Percentiles rank a stretch among this genome's conserved stretches.
phyloP scores from a whole-genome alignment of 2,888 invertebrate genomes.

The Unio pictorum region DNA sequence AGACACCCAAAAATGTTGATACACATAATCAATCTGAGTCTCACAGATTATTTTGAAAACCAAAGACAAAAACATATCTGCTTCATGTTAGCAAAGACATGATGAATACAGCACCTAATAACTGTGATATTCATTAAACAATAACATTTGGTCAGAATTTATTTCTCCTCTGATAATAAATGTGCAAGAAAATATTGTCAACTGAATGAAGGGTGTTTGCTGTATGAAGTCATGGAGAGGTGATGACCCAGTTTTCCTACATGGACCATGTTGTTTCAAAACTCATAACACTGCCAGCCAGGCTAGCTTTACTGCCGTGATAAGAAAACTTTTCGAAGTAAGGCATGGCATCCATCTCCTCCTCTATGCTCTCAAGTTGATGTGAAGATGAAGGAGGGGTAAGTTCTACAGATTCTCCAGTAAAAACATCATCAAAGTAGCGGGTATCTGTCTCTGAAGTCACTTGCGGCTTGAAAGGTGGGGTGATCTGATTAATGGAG shows the following conservation, averaged over 20 bases:
- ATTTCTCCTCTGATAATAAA: no score
- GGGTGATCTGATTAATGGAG: conserved; percentile 80
- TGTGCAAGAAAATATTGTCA: no score
- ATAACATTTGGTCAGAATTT: no score
- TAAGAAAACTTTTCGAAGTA: conserved; percentile 86
- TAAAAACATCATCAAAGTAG: conserved; percentile 99
- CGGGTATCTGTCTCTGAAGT: conserved; percentile 96
- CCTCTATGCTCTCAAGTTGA: conserved; percentile 46
- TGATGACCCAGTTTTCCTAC: conserved; percentile 12
- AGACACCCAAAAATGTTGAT: no score
- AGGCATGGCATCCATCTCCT: conserved; percentile 69
- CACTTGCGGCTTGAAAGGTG: conserved; percentile 80
- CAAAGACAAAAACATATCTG: no score
- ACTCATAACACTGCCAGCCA: conserved; percentile 61
- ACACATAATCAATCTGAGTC: no score
- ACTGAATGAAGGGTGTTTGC: no score
- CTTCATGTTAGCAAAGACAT: no score
- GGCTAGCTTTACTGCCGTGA: conserved; percentile 71
- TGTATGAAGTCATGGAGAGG: no score
- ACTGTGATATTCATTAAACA: no score
- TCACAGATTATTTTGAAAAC: no score
- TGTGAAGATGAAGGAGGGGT: conserved; percentile 51
- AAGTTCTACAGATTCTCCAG: conserved; percentile 76
- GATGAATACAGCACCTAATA: no score
- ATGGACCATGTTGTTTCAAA: conserved; percentile 58